Percentiles rank a stretch among this genome's conserved stretches.
These are phyloP conservation scores for Xenopus laevis DNA, from an alignment of 2,113 vertebrate genomes.

Conservation along the genomic window DNA sequence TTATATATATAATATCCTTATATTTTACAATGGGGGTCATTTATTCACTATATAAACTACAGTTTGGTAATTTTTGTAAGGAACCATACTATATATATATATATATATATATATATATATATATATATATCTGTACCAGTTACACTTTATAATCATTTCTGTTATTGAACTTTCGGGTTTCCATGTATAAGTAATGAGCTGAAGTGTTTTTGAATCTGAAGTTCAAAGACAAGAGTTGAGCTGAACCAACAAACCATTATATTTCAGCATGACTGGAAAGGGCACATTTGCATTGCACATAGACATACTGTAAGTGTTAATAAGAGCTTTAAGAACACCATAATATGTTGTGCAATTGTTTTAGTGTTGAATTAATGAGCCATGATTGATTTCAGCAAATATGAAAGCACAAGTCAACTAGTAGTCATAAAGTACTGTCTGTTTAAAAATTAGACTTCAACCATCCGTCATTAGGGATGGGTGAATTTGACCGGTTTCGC, in stretches of 20 bases:
- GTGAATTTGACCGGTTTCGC: too few relatives aligned
- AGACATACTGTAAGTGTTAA: slow-evolving; percentile 1
- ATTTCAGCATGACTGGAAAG: slow-evolving; percentile 31
- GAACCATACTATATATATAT: too few relatives aligned
- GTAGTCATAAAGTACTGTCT: not conserved
- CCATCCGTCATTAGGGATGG: too few relatives aligned
- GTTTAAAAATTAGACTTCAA: too few relatives aligned
- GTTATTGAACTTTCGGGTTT: slow-evolving; percentile 4
- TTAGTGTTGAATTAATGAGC: slow-evolving; percentile 7
- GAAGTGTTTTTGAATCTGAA: slow-evolving; percentile 22
- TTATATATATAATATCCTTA: too few relatives aligned
- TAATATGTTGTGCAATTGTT: slow-evolving; percentile 4
- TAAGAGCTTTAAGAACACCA: slow-evolving; percentile 3
- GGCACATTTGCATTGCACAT: slow-evolving; percentile 37
- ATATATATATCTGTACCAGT: too few relatives aligned
- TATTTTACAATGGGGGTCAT: too few relatives aligned
- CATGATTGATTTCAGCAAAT: slow-evolving; percentile 6
- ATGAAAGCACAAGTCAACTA: not conserved
- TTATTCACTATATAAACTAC: too few relatives aligned
- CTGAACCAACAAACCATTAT: slow-evolving; percentile 13
- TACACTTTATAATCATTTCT: not conserved
- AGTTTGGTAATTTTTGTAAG: too few relatives aligned
- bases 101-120: too few relatives aligned
- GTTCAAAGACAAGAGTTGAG: slow-evolving; percentile 33
- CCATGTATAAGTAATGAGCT: slow-evolving; percentile 20